Percentiles rank a stretch among this genome's conserved stretches.
phyloP scores from a whole-genome alignment of 2,113 vertebrate species.

The Megaceryle torquata region DNA sequence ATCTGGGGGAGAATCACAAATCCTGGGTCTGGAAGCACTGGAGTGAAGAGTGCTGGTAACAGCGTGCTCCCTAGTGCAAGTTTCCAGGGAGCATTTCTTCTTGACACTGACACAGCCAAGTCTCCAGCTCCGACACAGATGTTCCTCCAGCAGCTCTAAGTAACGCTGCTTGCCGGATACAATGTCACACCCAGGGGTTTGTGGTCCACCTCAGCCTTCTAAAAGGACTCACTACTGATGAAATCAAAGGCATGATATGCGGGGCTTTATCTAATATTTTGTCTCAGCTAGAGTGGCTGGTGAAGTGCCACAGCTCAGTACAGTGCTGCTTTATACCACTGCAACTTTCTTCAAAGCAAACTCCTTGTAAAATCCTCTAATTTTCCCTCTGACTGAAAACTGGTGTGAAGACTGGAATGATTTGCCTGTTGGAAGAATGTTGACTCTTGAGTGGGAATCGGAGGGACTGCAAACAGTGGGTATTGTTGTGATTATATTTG shows the following conservation, averaged over 20 bases:
- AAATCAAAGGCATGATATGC: conserved; percentile 74
- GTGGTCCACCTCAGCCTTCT: conserved; percentile 24
- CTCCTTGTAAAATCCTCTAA: conserved; percentile 53
- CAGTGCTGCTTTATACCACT: conserved; percentile 39
- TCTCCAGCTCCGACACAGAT: conserved; percentile 50
- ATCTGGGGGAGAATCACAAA: background rate
- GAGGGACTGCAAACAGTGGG: conserved; percentile 98
- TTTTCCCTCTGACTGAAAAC: conserved; percentile 60
- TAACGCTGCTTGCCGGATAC: background rate
- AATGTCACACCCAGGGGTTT: conserved; percentile 23
- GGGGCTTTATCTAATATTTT: conserved; percentile 51
- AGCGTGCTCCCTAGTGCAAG: conserved; percentile 56
- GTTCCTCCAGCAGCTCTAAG: conserved; percentile 47
- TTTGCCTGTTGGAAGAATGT: conserved; percentile 79
- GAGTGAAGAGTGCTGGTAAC: background rate
- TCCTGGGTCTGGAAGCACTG: background rate
- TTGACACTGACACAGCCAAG: conserved; percentile 66
- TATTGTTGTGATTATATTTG: conserved; percentile 95
- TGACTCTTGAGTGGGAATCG: conserved; percentile 93
- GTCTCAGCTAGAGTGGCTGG: conserved; percentile 52
- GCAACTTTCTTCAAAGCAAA: conserved; percentile 67
- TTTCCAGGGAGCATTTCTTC: conserved; percentile 69
- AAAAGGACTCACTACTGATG: conserved; percentile 57
- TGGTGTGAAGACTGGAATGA: conserved; percentile 76
- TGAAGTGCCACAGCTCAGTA: background rate